Percentiles rank a stretch among this genome's conserved stretches.
phyloP scores from a whole-genome alignment of 2,888 invertebrate species.

The Cephus pygmeus region DNA sequence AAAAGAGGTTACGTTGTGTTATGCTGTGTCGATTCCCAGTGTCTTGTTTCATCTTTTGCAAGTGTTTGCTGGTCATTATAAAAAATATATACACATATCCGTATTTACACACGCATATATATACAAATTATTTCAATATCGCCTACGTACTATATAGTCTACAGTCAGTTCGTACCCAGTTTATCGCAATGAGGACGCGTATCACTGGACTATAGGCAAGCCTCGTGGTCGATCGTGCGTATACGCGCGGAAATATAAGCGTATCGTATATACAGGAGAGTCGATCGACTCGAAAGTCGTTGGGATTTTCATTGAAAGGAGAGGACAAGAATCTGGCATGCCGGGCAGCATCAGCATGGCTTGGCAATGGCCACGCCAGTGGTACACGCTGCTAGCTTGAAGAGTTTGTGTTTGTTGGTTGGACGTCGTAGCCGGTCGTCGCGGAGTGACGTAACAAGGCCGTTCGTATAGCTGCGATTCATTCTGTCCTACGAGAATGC shows the following conservation, averaged over 20 bases:
- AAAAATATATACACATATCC: background rate
- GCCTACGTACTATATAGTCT: background rate
- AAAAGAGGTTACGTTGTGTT: background rate
- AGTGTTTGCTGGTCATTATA: background rate
- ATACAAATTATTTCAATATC: background rate
- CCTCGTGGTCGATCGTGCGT: background rate
- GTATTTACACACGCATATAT: no score
- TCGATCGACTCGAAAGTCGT: background rate
- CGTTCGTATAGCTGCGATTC: slow-evolving; percentile 14
- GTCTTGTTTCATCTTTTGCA: background rate
- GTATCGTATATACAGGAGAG: background rate
- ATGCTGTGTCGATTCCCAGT: background rate
- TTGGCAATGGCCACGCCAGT: background rate
- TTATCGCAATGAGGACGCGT: background rate
- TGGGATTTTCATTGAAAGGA: background rate
- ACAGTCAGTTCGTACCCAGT: background rate
- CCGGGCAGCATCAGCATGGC: no score
- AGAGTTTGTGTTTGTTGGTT: slow-evolving; percentile 3
- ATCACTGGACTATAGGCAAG: background rate
- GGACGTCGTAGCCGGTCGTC: background rate
- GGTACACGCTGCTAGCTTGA: background rate
- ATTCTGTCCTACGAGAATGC: slow-evolving; percentile 4
- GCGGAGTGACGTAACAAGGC: slow-evolving; percentile 20
- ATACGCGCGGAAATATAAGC: background rate
- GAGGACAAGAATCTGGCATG: background rate